phyloP scores from a whole-genome alignment of 1,140 invertebrate species.

The Palaemon carinicauda region DNA sequence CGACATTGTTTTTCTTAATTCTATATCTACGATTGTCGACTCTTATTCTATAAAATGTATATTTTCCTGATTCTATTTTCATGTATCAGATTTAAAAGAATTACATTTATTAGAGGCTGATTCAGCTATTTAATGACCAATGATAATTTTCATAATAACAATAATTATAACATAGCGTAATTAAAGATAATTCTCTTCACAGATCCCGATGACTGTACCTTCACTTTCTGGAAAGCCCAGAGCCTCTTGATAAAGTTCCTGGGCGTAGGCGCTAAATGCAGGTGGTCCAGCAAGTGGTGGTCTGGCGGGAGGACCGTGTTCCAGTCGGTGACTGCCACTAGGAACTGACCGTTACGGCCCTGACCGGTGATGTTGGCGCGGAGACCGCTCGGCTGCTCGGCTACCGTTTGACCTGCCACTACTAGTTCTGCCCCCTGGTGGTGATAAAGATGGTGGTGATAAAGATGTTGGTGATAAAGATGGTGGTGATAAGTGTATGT shows the following conservation, averaged over 20 bases:
- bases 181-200: too few relatives aligned
- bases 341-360: conserved; percentile 57
- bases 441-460: background rate
- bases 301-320: conserved; percentile 56
- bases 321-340: conserved; percentile 56
- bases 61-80: too few relatives aligned
- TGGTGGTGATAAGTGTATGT: background rate
- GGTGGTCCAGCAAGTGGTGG: conserved; percentile 52
- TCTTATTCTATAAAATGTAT: too few relatives aligned
- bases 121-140: too few relatives aligned
- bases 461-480: background rate
- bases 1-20: too few relatives aligned
- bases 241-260: conserved; percentile 59
- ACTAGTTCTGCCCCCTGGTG: conserved; percentile 39
- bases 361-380: conserved; percentile 47
- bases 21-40: too few relatives aligned
- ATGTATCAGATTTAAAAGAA: too few relatives aligned
- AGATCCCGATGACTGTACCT: too few relatives aligned
- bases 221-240: conserved; percentile 60
- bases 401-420: conserved; percentile 28
- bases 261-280: conserved; percentile 58
- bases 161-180: too few relatives aligned
- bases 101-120: too few relatives aligned
- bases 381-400: background rate
- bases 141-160: too few relatives aligned